These are phyloP conservation scores for Myodes glareolus DNA, from an alignment of 2,113 vertebrate species.

Conservation along the genomic window DNA sequence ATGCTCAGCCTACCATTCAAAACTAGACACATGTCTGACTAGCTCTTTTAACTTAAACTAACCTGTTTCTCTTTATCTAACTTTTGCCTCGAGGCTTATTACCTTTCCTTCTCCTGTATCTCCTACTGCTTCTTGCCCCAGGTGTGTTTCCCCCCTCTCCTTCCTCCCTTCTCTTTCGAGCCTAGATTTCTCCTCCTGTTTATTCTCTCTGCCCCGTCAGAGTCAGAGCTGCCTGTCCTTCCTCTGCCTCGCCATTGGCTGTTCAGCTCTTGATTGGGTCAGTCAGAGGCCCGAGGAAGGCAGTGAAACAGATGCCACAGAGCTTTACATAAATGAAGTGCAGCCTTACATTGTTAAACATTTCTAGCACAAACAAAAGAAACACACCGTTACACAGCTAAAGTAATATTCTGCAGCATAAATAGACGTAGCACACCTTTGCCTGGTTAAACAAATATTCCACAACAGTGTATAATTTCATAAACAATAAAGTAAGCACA, in stretches of 20 bases:
- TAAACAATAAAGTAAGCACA: not conserved
- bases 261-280: not conserved
- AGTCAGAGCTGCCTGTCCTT: not conserved
- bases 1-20: not conserved
- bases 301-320: not conserved
- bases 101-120: not conserved
- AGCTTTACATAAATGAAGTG: not conserved
- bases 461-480: not conserved
- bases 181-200: not conserved
- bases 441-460: not conserved
- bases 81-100: not conserved
- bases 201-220: not conserved
- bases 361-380: not conserved
- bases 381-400: not conserved
- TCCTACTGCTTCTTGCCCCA: not conserved
- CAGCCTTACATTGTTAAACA: not conserved
- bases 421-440: not conserved
- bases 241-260: not conserved
- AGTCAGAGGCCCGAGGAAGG: not conserved
- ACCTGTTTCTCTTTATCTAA: not conserved
- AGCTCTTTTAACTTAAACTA: not conserved
- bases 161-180: not conserved
- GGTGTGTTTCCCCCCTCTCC: not conserved
- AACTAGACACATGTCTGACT: not conserved
- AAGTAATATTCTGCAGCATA: not conserved